Base-by-base conservation (phyloP, 2,113 vertebrate species). In the Stigmatopora nigra region DNA sequence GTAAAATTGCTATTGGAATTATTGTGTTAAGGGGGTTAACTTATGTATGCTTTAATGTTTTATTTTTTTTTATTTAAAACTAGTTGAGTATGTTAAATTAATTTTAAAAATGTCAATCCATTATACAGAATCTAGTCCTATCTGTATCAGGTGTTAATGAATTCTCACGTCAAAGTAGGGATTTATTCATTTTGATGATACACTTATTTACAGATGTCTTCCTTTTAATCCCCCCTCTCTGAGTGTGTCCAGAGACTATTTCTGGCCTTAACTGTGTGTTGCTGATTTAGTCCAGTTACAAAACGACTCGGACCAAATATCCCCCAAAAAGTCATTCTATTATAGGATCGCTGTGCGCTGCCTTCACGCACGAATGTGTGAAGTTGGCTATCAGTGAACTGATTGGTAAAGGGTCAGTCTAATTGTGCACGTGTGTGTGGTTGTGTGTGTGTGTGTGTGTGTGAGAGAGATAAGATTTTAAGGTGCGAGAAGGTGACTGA, bases 101-200 rank as follows among this genome's bases (percentile, higher is more conserved):
- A 31, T 3, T 31, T 31, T 31, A 2, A 31, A 31, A 31, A 2
- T 31, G 1, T 2, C 25, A 31, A 31, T 31, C 25, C 25, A 1
- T 55, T 64, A 81, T 82, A 81, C 87, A 66, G 61, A 80, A 77
- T 83, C 75, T 81, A 84, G 82, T 82, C 78, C 78, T 66, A 77
- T 77, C 67, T 71, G 69, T 73, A 79, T 82, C 64, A 72, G 75
- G 70, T 79, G 71, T 78, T 87, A 88, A 90, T 88, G 86, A 88
- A 87, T 82, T 79, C 73, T 68, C 80, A 78, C 79, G 88, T 84
- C 84, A 87, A 83, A 70, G 75, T 79, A 74, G 77, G 67, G 82
- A 83, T 87, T 78, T 75, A 70, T 69, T 83, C 81, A 76, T 87
- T 88, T 73, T 57, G 68, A 64, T 87, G 82, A 89, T 87, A 31